Percentiles rank a stretch among this genome's conserved stretches.
These are phyloP conservation scores for Hypothenemus hampei DNA, from an alignment of 1,140 invertebrate genomes.

Conservation along the genomic window DNA sequence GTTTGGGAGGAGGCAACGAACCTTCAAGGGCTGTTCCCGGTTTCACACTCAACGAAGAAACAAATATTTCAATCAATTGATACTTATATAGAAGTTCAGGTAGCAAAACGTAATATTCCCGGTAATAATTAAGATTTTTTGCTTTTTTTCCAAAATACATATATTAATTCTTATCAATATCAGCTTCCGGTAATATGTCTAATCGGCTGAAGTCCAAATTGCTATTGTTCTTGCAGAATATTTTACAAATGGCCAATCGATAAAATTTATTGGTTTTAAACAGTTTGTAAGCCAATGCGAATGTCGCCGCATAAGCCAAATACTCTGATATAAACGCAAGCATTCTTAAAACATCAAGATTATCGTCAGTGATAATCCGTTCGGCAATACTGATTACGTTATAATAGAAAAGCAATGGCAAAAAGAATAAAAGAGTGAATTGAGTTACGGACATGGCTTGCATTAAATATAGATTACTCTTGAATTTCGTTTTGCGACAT, in stretches of 20 bases:
- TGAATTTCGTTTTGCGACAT: neutral
- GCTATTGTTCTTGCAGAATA: slow-evolving; percentile 5
- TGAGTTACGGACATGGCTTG: neutral
- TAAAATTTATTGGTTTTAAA: slow-evolving; percentile 20
- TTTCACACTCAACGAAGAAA: neutral
- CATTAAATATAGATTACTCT: neutral
- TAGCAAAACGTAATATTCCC: neutral
- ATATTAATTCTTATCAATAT: slow-evolving; percentile 5
- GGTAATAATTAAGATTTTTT: neutral
- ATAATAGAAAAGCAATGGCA: slow-evolving; percentile 19
- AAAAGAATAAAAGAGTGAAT: slow-evolving; percentile 5
- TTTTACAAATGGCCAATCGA: slow-evolving; percentile 13
- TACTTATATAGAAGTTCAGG: neutral
- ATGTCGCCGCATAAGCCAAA: slow-evolving; percentile 11
- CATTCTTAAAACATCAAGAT: slow-evolving; percentile 5
- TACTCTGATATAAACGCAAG: slow-evolving; percentile 20
- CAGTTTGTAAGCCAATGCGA: slow-evolving; percentile 10
- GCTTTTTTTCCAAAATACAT: neutral
- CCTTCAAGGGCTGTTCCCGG: neutral
- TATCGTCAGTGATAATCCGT: neutral
- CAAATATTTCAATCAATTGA: neutral
- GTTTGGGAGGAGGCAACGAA: neutral
- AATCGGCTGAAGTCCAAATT: slow-evolving; percentile 9
- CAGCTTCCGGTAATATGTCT: slow-evolving; percentile 2
- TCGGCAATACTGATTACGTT: slow-evolving; percentile 15